Conservation (phyloP, 2,797 vertebrate species). For the Mus minutoides region DNA sequence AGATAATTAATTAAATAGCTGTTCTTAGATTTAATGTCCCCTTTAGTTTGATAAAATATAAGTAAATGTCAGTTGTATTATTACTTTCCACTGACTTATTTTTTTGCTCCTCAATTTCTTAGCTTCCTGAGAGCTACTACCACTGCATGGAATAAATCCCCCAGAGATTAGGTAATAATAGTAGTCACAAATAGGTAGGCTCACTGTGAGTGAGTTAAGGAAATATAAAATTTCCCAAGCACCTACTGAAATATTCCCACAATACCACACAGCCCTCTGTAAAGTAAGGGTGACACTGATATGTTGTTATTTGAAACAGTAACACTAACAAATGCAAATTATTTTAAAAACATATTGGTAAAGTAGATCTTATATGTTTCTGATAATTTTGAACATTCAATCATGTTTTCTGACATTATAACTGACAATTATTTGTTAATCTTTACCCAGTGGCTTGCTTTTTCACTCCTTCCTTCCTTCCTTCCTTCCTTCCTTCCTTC, state of each 20-base stretch:
- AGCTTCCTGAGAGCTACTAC: neutral
- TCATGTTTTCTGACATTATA: no score
- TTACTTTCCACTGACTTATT: neutral
- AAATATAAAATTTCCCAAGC: no score
- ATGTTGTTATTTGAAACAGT: neutral
- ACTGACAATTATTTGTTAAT: no score
- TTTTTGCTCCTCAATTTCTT: neutral
- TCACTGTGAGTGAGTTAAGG: neutral
- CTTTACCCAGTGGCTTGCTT: no score
- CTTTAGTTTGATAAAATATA: neutral
- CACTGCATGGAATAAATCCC: fast-evolving
- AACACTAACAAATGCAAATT: neutral
- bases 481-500: no score
- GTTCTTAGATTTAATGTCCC: neutral
- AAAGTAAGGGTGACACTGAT: neutral
- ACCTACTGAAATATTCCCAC: neutral
- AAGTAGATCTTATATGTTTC: neutral
- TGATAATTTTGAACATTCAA: neutral
- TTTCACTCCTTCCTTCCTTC: no score
- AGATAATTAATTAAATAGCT: neutral
- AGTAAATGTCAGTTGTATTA: neutral
- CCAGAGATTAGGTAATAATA: neutral
- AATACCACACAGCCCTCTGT: neutral
- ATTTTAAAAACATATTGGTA: neutral
- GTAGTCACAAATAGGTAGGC: neutral